Evolutionary conservation across 1,140 invertebrate species (phyloP), one percentile per base, ranked within the genome.

Genomic region (Lordiphosa collinella): DNA sequence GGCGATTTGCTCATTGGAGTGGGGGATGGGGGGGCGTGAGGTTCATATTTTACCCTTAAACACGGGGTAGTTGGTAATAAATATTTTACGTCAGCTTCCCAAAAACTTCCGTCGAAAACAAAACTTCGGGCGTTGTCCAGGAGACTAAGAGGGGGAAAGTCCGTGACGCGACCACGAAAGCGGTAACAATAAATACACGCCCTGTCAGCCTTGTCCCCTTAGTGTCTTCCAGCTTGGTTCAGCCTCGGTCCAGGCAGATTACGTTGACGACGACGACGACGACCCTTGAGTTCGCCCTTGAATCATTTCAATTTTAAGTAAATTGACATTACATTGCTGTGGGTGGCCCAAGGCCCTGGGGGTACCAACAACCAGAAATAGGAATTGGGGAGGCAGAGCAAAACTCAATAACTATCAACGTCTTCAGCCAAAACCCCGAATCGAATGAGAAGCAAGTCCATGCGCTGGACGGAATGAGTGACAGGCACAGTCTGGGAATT

Each of bases 231-330:
- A 4, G 29, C 22, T 29, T 44, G 22, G 41, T 44, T 44, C 29
- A 29, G 41, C 41, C 41, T 31, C 41, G 29, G 41, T 44, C 41
- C 41, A 44, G 22, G 41, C 41, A 44, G 41, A 44, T 44, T 44
- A 44, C 11, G 10, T 12, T 37, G 36, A 37, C 12, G 36, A 37
- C 12, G 36, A 37, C 36, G 12, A 13, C 36, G 14, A 13, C 40
- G 40, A 44, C 41, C 41, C 41, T 44, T 44, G 41, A 44, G 29
- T 44, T 44, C 41, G 41, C 66, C 62, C 62, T 69, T 69, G 66
- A 65, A 69, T 69, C 66, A 69, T 69, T 69, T 69, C 66, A 69
- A 69, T 69, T 69, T 69, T 60, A 69, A 65, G 56, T 61, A 69
- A 69, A 69, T 69, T 69, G 66, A 69, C 66, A 69, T 69, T 60